These are phyloP conservation scores for Sciurus niger DNA, from an alignment of 2,113 vertebrate species.

Conservation along the genomic window DNA sequence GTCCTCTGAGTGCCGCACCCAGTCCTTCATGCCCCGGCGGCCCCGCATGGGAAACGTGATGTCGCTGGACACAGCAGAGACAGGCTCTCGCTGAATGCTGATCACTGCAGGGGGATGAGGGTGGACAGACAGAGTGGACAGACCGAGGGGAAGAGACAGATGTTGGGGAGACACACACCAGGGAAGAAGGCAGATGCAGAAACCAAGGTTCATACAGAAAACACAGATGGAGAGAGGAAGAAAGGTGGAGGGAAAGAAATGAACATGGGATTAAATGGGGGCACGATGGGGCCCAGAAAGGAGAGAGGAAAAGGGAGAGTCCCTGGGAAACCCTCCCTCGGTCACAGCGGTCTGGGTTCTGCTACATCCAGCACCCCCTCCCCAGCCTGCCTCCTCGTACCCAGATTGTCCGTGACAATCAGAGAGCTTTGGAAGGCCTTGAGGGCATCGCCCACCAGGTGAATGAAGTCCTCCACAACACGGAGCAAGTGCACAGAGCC, in stretches of 20 bases:
- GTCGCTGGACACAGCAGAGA: slow-evolving; percentile 98
- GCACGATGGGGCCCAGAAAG: too few relatives aligned
- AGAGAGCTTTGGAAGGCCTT: slow-evolving; percentile 99
- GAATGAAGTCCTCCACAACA: slow-evolving; percentile 99
- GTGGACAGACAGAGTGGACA: background rate
- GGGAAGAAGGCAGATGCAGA: slow-evolving; percentile 12
- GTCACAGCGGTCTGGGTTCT: background rate
- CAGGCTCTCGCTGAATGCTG: slow-evolving; percentile 97
- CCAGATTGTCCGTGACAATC: slow-evolving; percentile 97
- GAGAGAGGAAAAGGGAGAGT: background rate
- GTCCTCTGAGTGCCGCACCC: slow-evolving; percentile 97
- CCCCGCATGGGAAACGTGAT: slow-evolving; percentile 99
- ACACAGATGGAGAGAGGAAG: background rate
- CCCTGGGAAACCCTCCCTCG: background rate
- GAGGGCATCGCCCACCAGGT: slow-evolving; percentile 94
- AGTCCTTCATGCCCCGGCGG: slow-evolving; percentile 98
- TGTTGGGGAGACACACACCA: background rate
- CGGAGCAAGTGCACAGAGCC: slow-evolving; percentile 96
- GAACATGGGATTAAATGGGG: background rate
- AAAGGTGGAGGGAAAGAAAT: background rate
- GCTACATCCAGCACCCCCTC: background rate
- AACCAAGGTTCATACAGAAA: background rate
- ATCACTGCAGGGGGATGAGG: slow-evolving; percentile 90
- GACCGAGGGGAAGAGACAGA: background rate
- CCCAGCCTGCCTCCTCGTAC: slow-evolving; percentile 85